These are phyloP conservation scores for Crambe crambe DNA, from an alignment of 37 sponge, comb jelly and placozoan genomes.

Conservation along the genomic window DNA sequence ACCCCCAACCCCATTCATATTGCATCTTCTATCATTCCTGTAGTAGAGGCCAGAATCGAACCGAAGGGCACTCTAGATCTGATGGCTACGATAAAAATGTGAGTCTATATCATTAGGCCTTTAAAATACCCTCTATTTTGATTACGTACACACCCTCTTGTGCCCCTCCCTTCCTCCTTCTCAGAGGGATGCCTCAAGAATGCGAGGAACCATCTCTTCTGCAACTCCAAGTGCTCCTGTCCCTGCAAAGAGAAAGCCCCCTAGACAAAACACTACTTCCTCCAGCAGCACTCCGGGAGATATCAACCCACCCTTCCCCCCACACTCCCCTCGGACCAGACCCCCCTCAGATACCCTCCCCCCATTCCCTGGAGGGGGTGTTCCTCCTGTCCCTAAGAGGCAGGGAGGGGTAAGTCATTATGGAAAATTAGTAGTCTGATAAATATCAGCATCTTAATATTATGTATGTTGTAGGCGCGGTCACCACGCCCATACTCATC, in stretches of 20 bases:
- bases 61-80: too few relatives aligned
- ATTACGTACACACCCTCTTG: too few relatives aligned
- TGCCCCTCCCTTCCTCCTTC: too few relatives aligned
- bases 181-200: too few relatives aligned
- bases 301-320: not conserved
- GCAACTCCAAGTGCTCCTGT: not conserved
- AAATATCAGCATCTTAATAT: not conserved
- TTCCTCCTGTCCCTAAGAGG: not conserved
- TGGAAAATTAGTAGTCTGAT: not conserved
- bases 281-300: not conserved
- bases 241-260: not conserved
- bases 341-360: not conserved
- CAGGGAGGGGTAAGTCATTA: not conserved
- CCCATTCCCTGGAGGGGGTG: not conserved
- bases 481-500: slow-evolving; percentile 7
- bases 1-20: too few relatives aligned
- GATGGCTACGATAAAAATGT: too few relatives aligned
- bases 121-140: too few relatives aligned
- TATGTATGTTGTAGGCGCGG: not conserved
- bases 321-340: not conserved
- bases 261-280: not conserved
- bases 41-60: too few relatives aligned
- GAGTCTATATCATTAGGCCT: too few relatives aligned
- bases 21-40: too few relatives aligned
- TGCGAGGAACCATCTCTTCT: not conserved